phyloP scores from a whole-genome alignment of 1,140 invertebrate species.

The Macrotrachela quadricornifera region DNA sequence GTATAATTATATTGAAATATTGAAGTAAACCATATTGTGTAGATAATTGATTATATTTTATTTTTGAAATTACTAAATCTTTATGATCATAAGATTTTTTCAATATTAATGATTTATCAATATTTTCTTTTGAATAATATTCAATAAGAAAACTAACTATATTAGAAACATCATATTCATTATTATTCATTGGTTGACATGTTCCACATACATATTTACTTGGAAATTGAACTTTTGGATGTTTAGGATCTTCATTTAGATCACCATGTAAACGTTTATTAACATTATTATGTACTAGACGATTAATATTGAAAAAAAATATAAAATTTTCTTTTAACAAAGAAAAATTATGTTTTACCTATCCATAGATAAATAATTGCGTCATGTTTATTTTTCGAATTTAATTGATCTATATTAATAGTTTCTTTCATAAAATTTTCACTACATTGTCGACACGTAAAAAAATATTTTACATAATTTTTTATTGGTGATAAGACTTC shows the following conservation, averaged over 20 bases:
- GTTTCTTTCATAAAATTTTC: slow-evolving; percentile 52
- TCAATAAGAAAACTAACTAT: not conserved
- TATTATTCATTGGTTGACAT: slow-evolving; percentile 34
- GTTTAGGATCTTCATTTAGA: slow-evolving; percentile 62
- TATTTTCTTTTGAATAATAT: not conserved
- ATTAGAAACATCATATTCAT: no score
- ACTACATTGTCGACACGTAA: slow-evolving; percentile 72
- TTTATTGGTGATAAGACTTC: slow-evolving; percentile 55
- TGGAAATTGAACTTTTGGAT: slow-evolving; percentile 78
- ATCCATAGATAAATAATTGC: slow-evolving; percentile 77
- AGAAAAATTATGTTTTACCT: slow-evolving; percentile 48
- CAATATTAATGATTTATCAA: not conserved
- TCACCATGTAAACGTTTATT: slow-evolving; percentile 66
- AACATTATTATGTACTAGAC: slow-evolving; percentile 31
- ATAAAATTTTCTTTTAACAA: not conserved
- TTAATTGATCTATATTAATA: slow-evolving; percentile 19
- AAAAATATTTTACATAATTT: slow-evolving; percentile 72
- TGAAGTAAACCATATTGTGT: no score
- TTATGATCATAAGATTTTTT: not conserved
- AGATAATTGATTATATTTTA: no score
- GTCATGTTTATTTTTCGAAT: slow-evolving; percentile 44
- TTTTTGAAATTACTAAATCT: no score
- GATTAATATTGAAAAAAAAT: not conserved
- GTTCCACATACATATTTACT: slow-evolving; percentile 40
- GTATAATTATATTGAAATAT: no score